These are phyloP conservation scores for Thinocorus orbignyianus DNA, from an alignment of 2,113 vertebrate genomes.

Conservation along the genomic window DNA sequence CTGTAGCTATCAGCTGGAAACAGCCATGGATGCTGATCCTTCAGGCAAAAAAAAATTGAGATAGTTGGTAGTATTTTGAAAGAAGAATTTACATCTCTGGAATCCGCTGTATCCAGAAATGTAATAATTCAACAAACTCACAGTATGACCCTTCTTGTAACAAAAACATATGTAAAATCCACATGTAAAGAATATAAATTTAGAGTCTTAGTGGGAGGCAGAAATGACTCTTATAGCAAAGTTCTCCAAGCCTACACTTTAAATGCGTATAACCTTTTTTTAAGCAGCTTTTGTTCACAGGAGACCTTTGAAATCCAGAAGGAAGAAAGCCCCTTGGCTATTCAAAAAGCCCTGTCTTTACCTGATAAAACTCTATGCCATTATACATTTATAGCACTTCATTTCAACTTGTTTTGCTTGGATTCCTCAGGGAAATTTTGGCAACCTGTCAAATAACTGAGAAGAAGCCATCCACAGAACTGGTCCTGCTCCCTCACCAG, in stretches of 20 bases:
- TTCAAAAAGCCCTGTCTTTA: not conserved
- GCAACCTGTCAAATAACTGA: not conserved
- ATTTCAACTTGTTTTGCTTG: constrained; percentile 16
- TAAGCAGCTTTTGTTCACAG: constrained; percentile 5
- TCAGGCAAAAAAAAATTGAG: constrained; percentile 23
- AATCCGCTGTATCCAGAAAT: not conserved
- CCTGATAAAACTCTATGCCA: not conserved
- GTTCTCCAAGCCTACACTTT: not conserved
- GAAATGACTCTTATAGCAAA: not conserved
- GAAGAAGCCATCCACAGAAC: not conserved
- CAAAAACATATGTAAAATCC: constrained; percentile 7
- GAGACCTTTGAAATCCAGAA: constrained; percentile 22
- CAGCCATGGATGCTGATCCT: constrained; percentile 53
- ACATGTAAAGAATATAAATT: constrained; percentile 1
- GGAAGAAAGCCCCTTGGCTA: constrained; percentile 5
- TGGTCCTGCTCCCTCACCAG: not conserved
- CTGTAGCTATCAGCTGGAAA: constrained; percentile 70
- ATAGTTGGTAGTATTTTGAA: constrained; percentile 11
- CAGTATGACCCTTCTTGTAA: constrained; percentile 19
- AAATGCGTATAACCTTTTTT: not conserved
- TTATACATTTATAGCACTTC: constrained; percentile 5
- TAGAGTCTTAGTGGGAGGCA: not conserved
- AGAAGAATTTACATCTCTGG: constrained; percentile 32
- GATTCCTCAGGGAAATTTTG: constrained; percentile 17
- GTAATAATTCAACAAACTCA: not conserved